Evolutionary conservation across 2,888 invertebrate genomes (phyloP), one percentile per base, ranked within the genome.

Genomic region (Acleris sparsana): DNA sequence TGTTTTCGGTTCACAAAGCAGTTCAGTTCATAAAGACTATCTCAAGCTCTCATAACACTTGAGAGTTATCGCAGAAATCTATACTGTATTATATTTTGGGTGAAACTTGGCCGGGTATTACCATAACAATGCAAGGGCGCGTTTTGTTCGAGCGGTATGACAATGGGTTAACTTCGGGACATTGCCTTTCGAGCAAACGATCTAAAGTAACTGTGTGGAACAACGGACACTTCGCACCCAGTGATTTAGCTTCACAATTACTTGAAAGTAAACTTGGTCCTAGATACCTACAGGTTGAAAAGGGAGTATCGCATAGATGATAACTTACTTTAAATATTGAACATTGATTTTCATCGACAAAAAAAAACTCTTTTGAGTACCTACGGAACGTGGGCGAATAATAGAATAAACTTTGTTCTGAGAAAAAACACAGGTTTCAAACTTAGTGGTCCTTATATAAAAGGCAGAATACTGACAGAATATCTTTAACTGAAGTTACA

Each of bases 51-150:
- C 18, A 63, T 44, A 52, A 52, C 43, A 57, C 52, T 63, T 52
- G 51, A 57, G 49, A 51, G 29, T 49, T 56, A 39, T 56, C 46
- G 20, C 7, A 17, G 20, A 44, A 46, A 52, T 57, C 29, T 49
- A 33, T 57, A 46, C 57, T 57, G 20, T 57, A 63, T 39, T 60
- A 51, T 33, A 22, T 60, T 60, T 53, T 33, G 29, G 55, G 16
- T 39, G 39, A 48, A 52, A 65, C 44, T 61, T 65, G 43, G 58
- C 61, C 39, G 55, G 55, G 51, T 49, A 65, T 61, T 65, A 56
- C 56, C 65, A 65, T 65, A 55, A 65, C 61, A 65, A 65, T 61
- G 61, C 61, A 52, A 53, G 29, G 58, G 20, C 48, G 55, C 59
- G 65, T 61, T 61, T 65, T 56, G 60, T 65, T 51, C 44, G 7